Evolutionary conservation across 1,140 invertebrate genomes (phyloP).

Genomic region (Metaphire vulgaris): DNA sequence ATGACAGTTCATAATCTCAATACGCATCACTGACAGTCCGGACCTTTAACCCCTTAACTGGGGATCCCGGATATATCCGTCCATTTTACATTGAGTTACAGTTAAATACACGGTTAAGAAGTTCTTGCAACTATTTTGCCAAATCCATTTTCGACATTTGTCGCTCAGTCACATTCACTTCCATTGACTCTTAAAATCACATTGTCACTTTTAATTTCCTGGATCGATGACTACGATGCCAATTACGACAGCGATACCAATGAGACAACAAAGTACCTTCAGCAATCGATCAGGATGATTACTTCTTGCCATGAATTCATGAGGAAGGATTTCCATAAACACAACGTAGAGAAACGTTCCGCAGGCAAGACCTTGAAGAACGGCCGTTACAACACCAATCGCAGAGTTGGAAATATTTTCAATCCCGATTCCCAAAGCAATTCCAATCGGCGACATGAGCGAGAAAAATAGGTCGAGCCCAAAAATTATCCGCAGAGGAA

Average conservation of each 20-base stretch:
- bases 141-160: too few relatives aligned
- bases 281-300: slow-evolving; percentile 44
- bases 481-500: slow-evolving; percentile 54
- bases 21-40: too few relatives aligned
- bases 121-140: too few relatives aligned
- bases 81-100: too few relatives aligned
- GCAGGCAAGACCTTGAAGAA: slow-evolving; percentile 75
- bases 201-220: not conserved
- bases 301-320: slow-evolving; percentile 26
- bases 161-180: too few relatives aligned
- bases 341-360: slow-evolving; percentile 82
- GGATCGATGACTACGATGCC: slow-evolving; percentile 47
- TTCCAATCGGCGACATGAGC: slow-evolving; percentile 62
- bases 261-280: slow-evolving; percentile 55
- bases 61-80: too few relatives aligned
- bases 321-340: slow-evolving; percentile 74
- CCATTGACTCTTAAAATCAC: too few relatives aligned
- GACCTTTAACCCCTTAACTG: too few relatives aligned
- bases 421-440: slow-evolving; percentile 58
- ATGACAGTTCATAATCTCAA: too few relatives aligned
- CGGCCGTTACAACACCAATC: slow-evolving; percentile 28
- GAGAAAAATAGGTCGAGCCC: slow-evolving; percentile 54
- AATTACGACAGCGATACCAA: slow-evolving; percentile 54
- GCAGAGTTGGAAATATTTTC: slow-evolving; percentile 46
- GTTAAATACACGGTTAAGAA: too few relatives aligned